Base-by-base conservation (phyloP, 2,888 invertebrate genomes). In the Metopia argyrocephala region DNA sequence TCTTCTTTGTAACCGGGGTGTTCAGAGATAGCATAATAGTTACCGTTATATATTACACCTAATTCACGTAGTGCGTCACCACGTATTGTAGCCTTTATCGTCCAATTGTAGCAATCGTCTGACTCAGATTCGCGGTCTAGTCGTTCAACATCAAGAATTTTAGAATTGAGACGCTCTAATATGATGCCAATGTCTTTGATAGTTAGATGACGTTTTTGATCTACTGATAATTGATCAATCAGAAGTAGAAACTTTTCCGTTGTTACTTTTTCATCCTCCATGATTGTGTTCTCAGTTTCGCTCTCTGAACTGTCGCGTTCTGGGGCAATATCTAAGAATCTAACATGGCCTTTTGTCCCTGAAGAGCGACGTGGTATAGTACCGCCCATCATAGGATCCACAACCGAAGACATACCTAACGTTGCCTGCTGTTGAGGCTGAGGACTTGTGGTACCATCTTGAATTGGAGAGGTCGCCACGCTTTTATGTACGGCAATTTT, bases 151-250 rank as follows among this genome's bases (percentile, higher is more conserved):
- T 97, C 97, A 84, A 97, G 93, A 86, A 97, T 97, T 92, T 97
- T 97, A 81, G 97, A 96, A 91, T 95, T 96, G 87, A 97, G 93
- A 86, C 97, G 93, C 91, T 97, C 97, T 86, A 97, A 93, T 88
- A 97, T 97, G 90, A 97, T 96, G 85, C 97, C 97, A 91, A 97
- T 97, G 91, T 97, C 97, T 91, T 97, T 97, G 91, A 97, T 96
- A 90, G 95, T 96, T 85, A 97, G 93, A 89, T 97, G 97, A 83
- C 96, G 94, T 91, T 96, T 97, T 91, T 97, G 96, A 89, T 97
- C 96, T 86, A 96, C 95, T 89, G 96, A 96, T 85, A 97, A 93
- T 91, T 97, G 97, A 6, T 97, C 97, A 91, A 97, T 96, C 86
- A 97, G 94, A 89, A 97, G 92, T 89, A 97, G 94, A 92, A 97